Conservation (phyloP, 2,888 invertebrate species). For the Euphydryas editha region DNA sequence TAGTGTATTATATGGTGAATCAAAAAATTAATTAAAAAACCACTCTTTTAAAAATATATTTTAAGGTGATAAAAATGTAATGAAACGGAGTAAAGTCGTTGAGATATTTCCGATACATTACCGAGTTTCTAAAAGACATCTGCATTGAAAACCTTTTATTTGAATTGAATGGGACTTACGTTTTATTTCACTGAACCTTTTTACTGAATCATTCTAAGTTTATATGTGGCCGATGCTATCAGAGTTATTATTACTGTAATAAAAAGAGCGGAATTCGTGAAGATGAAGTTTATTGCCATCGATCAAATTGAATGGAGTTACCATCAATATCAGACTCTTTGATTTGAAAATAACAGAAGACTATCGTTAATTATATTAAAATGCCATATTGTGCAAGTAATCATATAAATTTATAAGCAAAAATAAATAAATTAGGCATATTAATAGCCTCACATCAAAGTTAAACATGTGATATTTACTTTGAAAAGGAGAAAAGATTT, state of each 20-base stretch:
- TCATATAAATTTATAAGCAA: too few relatives aligned
- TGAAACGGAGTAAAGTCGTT: conserved; percentile 31
- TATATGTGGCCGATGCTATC: conserved; percentile 21
- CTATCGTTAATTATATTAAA: too few relatives aligned
- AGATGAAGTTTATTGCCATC: neutral
- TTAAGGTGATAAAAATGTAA: conserved; percentile 22
- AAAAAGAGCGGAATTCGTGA: neutral
- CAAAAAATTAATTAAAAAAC: conserved; percentile 2
- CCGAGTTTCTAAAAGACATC: conserved; percentile 43
- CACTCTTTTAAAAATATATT: conserved; percentile 3
- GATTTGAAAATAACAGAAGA: neutral
- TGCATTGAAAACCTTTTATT: conserved; percentile 51
- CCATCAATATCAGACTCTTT: neutral
- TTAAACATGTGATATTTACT: too few relatives aligned
- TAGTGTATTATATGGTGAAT: too few relatives aligned
- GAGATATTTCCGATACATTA: conserved; percentile 45
- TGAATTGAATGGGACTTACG: conserved; percentile 48
- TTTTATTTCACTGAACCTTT: conserved; percentile 47
- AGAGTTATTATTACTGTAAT: conserved; percentile 15
- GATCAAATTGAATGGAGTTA: neutral
- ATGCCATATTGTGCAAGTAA: too few relatives aligned
- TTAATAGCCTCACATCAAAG: too few relatives aligned
- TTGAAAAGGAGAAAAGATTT: too few relatives aligned
- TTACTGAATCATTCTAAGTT: conserved; percentile 38
- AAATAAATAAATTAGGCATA: too few relatives aligned